Evolutionary conservation across 1,140 invertebrate species (phyloP).

Genomic region (Pogonognathellus flavescens): DNA sequence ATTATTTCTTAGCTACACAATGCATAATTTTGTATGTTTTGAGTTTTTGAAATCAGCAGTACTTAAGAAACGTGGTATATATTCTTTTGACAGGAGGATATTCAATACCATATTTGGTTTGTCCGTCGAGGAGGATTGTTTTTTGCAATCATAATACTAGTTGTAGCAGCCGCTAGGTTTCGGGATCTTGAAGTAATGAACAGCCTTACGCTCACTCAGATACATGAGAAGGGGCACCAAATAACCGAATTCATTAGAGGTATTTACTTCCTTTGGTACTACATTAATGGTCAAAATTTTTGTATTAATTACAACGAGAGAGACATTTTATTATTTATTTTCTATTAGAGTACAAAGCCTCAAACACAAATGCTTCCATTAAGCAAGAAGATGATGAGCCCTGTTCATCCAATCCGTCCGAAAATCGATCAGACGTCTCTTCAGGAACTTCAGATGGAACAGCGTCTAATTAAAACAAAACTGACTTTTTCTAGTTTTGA

Average conservation of each 20-base stretch:
- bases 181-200: conserved; percentile 66
- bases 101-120: conserved; percentile 68
- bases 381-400: not conserved
- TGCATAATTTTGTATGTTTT: not conserved
- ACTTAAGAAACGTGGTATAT: not conserved
- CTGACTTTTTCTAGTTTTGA: too few relatives aligned
- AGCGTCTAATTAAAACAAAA: too few relatives aligned
- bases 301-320: too few relatives aligned
- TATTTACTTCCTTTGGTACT: too few relatives aligned
- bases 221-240: not conserved
- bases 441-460: too few relatives aligned
- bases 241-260: too few relatives aligned
- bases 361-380: not conserved
- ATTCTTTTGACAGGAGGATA: conserved; percentile 67
- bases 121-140: conserved; percentile 68
- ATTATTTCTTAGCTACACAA: too few relatives aligned
- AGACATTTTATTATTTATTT: too few relatives aligned
- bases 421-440: not conserved
- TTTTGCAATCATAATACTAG: conserved; percentile 67
- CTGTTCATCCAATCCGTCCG: not conserved
- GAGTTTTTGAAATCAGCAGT: too few relatives aligned
- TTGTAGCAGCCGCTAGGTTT: conserved; percentile 68
- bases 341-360: not conserved
- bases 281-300: too few relatives aligned
- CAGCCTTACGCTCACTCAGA: not conserved